Evolutionary conservation across 2,797 vertebrate genomes (phyloP).

Genomic region (Salmo trutta): DNA sequence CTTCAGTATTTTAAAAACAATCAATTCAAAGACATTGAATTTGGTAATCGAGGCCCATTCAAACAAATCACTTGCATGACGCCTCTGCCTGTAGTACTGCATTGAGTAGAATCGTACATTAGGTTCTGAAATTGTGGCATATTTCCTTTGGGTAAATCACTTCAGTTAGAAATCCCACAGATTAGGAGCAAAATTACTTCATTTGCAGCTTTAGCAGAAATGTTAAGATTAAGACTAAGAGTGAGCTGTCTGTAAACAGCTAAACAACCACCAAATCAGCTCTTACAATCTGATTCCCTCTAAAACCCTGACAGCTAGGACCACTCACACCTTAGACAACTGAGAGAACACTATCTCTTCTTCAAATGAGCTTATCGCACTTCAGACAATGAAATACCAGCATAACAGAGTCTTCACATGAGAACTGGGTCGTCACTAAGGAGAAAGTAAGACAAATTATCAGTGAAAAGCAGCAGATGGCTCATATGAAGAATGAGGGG

Average conservation of each 20-base stretch:
- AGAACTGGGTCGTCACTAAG: no score
- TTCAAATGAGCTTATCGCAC: slow-evolving; percentile 65
- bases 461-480: no score
- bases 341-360: slow-evolving; percentile 55
- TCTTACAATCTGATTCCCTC: slow-evolving; percentile 58
- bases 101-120: not conserved
- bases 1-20: not conserved
- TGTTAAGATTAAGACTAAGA: slow-evolving; percentile 42
- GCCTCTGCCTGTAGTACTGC: not conserved
- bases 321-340: slow-evolving; percentile 42
- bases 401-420: no score
- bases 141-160: not conserved
- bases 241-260: slow-evolving; percentile 50
- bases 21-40: not conserved
- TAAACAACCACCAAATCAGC: slow-evolving; percentile 63
- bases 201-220: slow-evolving; percentile 37
- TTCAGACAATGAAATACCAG: slow-evolving; percentile 62
- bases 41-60: not conserved
- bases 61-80: not conserved
- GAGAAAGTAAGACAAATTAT: no score
- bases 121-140: not conserved
- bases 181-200: slow-evolving; percentile 23
- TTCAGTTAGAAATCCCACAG: slow-evolving; percentile 28
- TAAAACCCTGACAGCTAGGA: slow-evolving; percentile 55
- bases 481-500: no score